phyloP scores from a whole-genome alignment of 2,113 vertebrate genomes.

The Hippotragus niger region DNA sequence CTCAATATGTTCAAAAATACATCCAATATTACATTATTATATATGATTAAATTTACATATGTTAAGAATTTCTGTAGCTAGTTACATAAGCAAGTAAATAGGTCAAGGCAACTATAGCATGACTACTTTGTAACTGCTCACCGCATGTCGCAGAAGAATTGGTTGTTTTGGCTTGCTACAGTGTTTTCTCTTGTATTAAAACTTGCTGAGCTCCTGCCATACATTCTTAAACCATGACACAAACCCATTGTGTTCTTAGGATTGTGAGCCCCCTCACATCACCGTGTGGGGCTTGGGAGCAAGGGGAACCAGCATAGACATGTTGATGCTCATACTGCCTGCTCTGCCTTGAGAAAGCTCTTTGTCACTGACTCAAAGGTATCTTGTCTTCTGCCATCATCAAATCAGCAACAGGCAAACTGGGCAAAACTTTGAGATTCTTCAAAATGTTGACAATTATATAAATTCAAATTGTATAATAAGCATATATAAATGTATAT shows the following conservation, averaged over 20 bases:
- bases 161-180: neutral
- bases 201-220: neutral
- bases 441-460: neutral
- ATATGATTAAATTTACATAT: neutral
- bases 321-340: neutral
- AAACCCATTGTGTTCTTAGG: neutral
- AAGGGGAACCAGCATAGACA: neutral
- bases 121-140: neutral
- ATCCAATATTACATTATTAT: neutral
- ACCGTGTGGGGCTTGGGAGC: neutral
- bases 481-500: neutral
- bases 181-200: neutral
- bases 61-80: neutral
- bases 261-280: neutral
- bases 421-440: neutral
- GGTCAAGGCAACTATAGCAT: neutral
- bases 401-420: neutral
- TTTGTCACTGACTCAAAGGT: neutral
- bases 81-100: neutral
- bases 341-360: neutral
- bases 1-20: neutral
- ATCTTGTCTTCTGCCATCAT: neutral
- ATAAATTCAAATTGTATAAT: neutral
- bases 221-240: neutral
- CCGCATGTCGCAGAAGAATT: rapidly evolving